Base-by-base conservation (phyloP, 2,888 invertebrate species). In the Apamea sordens region DNA sequence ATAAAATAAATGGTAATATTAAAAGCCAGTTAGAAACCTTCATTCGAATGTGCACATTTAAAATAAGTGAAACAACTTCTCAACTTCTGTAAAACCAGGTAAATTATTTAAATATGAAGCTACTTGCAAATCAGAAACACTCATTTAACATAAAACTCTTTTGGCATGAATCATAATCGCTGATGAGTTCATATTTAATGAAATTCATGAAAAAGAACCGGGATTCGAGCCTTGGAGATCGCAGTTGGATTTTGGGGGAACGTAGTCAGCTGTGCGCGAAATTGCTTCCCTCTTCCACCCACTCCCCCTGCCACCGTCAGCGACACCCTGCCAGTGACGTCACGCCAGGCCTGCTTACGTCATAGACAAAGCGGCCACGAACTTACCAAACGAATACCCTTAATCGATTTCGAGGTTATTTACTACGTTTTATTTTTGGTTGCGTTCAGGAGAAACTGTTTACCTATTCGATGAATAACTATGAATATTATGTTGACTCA, bases 181-280 rank as follows among this genome's bases (percentile, higher is more conserved):
- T 85, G 80, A 88, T 82, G 88, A 88, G 75, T 81, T 82, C 67
- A 78, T 82, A 76, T 90, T 86, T 87, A 89, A 91, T 88, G 61
- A 84, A 86, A 89, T 89, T 89, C 85, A 86, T 88, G 88, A 84
- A 88, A 90, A 89, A 88, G 83, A 85, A 86, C 79, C 74, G 88
- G 68, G 75, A 67, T 86, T 80, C 80, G 78, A 77, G 76, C 71
- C 78, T 79, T 79, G 61, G 76, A 82, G 84, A 89, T 91, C 90
- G 90, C 89, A 89, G 91, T 92, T 90, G 90, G 90, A 90, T 93
- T 94, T 93, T 83, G 91, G 92, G 90, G 90, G 91, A 93, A 92
- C 90, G 91, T 92, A 95, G 94, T 94, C 96, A 96, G 95, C 95
- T 95, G 95, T 93, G 94, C 93, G 93, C 93, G 92, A 95, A 95